phyloP scores from a whole-genome alignment of 2,888 invertebrate species.

The Bursaphelenchus okinawaensis region DNA sequence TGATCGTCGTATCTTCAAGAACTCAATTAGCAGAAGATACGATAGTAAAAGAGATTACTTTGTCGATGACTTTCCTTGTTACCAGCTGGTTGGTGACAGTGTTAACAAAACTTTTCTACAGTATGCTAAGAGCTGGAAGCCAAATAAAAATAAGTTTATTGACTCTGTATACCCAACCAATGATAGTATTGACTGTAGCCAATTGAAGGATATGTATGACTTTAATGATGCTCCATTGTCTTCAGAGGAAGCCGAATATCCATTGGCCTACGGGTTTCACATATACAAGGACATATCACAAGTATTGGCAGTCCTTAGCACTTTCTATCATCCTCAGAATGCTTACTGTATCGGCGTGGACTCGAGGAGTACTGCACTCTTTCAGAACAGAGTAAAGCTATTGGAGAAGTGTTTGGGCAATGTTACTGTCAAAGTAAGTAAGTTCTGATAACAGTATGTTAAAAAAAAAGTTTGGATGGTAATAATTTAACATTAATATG shows the following conservation, averaged over 20 bases:
- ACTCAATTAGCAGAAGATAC: too few relatives aligned
- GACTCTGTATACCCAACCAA: background rate
- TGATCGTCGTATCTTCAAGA: too few relatives aligned
- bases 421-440: constrained; percentile 39
- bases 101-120: too few relatives aligned
- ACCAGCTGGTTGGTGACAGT: too few relatives aligned
- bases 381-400: constrained; percentile 29
- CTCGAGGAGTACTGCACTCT: constrained; percentile 27
- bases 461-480: too few relatives aligned
- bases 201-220: constrained; percentile 11
- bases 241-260: constrained; percentile 23
- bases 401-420: constrained; percentile 38
- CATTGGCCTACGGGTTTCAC: constrained; percentile 22
- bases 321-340: constrained; percentile 50
- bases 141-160: background rate
- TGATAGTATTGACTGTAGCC: constrained; percentile 12
- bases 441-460: too few relatives aligned
- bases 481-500: too few relatives aligned
- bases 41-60: too few relatives aligned
- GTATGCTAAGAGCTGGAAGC: background rate
- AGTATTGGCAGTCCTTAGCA: constrained; percentile 38
- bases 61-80: too few relatives aligned
- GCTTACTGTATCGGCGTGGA: constrained; percentile 45
- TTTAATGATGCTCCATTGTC: constrained; percentile 18
- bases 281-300: constrained; percentile 21